Conservation (phyloP, 2,113 vertebrate species). For the Gopherus evgoodei region DNA sequence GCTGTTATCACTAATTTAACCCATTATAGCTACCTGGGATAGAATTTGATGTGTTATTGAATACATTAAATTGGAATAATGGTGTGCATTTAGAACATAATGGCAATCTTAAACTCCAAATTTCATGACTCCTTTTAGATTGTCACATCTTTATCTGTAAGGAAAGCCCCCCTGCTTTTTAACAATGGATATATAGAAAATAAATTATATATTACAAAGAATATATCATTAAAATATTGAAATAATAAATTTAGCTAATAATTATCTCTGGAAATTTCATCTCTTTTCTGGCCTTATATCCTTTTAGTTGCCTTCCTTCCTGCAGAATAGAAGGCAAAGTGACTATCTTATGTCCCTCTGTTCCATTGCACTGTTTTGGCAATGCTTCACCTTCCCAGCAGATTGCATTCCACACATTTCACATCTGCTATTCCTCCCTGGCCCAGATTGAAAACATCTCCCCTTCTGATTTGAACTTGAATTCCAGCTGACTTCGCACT, state of each 20-base stretch:
- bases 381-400: not conserved
- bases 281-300: not conserved
- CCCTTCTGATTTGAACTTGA: not conserved
- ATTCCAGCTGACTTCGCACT: not conserved
- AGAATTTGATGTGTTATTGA: not conserved
- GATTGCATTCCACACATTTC: not conserved
- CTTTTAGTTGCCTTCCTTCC: not conserved
- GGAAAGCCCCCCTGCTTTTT: not conserved
- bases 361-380: not conserved
- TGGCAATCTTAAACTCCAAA: not conserved
- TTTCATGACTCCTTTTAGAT: not conserved
- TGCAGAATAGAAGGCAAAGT: not conserved
- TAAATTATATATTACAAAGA: not conserved
- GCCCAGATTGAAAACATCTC: not conserved
- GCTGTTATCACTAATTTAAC: not conserved
- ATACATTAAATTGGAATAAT: slow-evolving; percentile 14
- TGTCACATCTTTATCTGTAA: not conserved
- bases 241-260: not conserved
- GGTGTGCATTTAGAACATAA: not conserved
- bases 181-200: not conserved
- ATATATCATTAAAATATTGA: not conserved
- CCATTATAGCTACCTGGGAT: not conserved
- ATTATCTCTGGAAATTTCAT: not conserved
- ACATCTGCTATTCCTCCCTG: not conserved
- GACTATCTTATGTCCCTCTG: not conserved